Evolutionary conservation across 2,888 invertebrate species (phyloP).

Genomic region (Thymelicus sylvestris): DNA sequence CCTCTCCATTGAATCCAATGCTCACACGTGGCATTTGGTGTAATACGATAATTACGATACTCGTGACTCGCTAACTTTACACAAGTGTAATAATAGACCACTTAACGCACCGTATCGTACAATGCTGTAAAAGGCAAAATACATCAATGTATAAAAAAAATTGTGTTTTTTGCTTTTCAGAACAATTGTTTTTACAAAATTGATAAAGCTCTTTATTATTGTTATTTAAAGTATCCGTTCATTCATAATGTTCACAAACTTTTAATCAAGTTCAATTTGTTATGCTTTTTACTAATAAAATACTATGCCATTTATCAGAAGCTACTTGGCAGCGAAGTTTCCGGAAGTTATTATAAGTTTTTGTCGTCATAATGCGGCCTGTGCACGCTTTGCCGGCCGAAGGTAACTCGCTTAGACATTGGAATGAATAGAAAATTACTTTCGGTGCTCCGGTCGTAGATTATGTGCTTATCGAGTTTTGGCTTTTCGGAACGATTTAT

Average conservation of each 20-base stretch:
- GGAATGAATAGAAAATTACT: conserved; percentile 25
- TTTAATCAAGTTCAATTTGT: background rate
- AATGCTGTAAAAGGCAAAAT: no score
- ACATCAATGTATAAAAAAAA: no score
- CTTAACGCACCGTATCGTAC: no score
- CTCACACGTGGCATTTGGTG: no score
- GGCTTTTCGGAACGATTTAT: conserved; percentile 13
- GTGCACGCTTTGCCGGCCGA: conserved; percentile 4
- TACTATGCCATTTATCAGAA: conserved; percentile 23
- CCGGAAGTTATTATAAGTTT: conserved; percentile 44
- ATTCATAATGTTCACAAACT: background rate
- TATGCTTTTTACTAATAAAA: conserved; percentile 11
- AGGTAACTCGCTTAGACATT: conserved; percentile 25
- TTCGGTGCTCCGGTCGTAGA: background rate
- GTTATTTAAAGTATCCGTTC: no score
- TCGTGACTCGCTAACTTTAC: no score
- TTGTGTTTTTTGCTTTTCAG: no score
- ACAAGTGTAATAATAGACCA: no score
- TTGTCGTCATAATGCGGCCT: conserved; percentile 40
- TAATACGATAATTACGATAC: no score
- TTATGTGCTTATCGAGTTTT: conserved; percentile 1
- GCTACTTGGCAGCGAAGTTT: conserved; percentile 20
- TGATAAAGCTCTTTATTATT: no score
- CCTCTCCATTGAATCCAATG: no score
- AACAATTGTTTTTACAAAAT: no score